A percentile compares a stretch with the other conserved stretches of the same genome.
Evolutionary conservation across 2,888 invertebrate species (phyloP).

Genomic region (Smittia aterrima): DNA sequence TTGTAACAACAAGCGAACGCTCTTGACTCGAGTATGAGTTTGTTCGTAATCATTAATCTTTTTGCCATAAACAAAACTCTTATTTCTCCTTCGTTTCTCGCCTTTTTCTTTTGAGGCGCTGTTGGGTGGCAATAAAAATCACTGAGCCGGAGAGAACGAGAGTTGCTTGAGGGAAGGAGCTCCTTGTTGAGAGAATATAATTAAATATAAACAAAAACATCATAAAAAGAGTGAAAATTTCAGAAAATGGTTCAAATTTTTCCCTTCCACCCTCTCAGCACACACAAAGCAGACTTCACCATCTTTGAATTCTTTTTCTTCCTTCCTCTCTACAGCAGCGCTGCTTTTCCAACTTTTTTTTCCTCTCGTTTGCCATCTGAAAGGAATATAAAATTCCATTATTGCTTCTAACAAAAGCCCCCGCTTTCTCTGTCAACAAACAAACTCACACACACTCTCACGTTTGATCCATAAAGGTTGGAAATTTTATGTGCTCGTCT

Average conservation of each 20-base stretch:
- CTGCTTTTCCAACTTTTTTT: background rate
- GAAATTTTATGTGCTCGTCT: conserved; percentile 11
- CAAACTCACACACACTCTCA: background rate
- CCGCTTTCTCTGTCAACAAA: background rate
- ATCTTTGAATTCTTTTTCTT: conserved; percentile 17
- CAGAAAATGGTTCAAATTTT: background rate
- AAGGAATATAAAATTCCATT: conserved; percentile 21
- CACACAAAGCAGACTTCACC: conserved; percentile 1
- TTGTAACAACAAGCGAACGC: background rate
- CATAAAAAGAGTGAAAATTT: conserved; percentile 16
- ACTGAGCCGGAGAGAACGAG: background rate
- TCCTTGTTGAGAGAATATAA: background rate
- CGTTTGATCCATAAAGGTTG: background rate
- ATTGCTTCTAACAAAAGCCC: conserved; percentile 7
- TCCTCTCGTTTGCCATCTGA: conserved; percentile 10
- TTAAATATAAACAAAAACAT: conserved; percentile 21
- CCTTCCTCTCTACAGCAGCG: conserved; percentile 1
- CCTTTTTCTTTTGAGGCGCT: conserved; percentile 9
- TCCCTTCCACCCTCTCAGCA: background rate
- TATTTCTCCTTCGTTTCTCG: conserved; percentile 3
- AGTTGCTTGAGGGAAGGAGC: background rate
- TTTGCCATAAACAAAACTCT: conserved; percentile 20
- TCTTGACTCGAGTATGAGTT: background rate
- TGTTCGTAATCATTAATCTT: conserved; percentile 9
- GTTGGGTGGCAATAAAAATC: conserved; percentile 8